Percentiles rank a stretch among this genome's conserved stretches.
Evolutionary conservation across 2,888 invertebrate species (phyloP).

Genomic region (Eledona agricola): DNA sequence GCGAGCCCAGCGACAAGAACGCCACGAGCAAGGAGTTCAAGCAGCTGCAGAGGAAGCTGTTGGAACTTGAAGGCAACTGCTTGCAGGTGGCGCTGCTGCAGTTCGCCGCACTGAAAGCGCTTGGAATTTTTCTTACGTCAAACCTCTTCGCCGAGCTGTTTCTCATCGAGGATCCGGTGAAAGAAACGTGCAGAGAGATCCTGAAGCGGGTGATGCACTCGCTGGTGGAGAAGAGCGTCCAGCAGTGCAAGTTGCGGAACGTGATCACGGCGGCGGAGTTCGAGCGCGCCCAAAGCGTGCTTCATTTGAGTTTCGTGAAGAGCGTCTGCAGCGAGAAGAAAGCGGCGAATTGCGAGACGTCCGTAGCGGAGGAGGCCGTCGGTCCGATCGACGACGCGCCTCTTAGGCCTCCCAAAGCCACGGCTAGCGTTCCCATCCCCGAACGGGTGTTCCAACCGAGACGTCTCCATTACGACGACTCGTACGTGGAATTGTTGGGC

Average conservation of each 20-base stretch:
- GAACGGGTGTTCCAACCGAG: too few relatives aligned
- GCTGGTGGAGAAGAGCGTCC: slow-evolving; percentile 62
- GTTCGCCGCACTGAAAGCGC: slow-evolving; percentile 67
- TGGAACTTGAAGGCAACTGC: slow-evolving; percentile 62
- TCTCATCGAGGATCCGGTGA: slow-evolving; percentile 61
- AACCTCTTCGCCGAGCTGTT: slow-evolving; percentile 67
- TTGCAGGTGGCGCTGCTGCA: slow-evolving; percentile 66
- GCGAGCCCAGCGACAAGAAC: slow-evolving; percentile 12
- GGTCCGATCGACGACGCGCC: too few relatives aligned
- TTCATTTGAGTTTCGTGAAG: slow-evolving; percentile 60
- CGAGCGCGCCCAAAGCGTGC: slow-evolving; percentile 63
- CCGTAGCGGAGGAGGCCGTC: too few relatives aligned
- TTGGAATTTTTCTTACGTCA: slow-evolving; percentile 65
- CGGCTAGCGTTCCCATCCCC: too few relatives aligned
- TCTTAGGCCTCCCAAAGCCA: too few relatives aligned
- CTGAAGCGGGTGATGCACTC: slow-evolving; percentile 60
- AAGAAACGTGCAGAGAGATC: slow-evolving; percentile 43
- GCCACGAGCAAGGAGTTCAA: slow-evolving; percentile 45
- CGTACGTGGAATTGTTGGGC: too few relatives aligned
- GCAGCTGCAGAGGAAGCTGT: slow-evolving; percentile 57
- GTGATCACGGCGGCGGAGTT: slow-evolving; percentile 63
- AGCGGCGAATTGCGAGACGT: too few relatives aligned
- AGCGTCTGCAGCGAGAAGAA: slow-evolving; percentile 55
- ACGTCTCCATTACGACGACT: too few relatives aligned
- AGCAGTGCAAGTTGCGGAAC: slow-evolving; percentile 62